These are phyloP conservation scores for Mellivora capensis DNA, from an alignment of 2,113 vertebrate genomes.

Conservation along the genomic window DNA sequence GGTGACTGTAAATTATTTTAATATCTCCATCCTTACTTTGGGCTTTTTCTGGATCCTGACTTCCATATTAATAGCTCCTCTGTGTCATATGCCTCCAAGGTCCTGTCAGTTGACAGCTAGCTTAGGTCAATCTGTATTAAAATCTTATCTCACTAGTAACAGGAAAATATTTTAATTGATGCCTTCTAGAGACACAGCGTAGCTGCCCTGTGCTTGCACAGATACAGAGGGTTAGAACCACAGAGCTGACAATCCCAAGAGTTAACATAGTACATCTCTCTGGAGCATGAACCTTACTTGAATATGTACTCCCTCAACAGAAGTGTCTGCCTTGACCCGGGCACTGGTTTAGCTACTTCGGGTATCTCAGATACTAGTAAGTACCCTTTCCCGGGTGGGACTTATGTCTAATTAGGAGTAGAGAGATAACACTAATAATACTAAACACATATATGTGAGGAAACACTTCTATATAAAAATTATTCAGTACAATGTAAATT, in stretches of 20 bases:
- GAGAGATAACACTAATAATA: neutral
- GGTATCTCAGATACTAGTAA: neutral
- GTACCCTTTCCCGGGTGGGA: neutral
- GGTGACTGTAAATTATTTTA: neutral
- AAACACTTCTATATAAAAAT: neutral
- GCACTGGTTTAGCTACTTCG: neutral
- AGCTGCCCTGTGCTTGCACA: neutral
- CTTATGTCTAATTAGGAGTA: neutral
- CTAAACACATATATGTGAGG: accelerated
- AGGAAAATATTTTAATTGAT: constrained; percentile 31
- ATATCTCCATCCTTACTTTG: neutral
- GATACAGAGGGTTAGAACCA: neutral
- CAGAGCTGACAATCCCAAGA: neutral
- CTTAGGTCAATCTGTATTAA: constrained; percentile 13
- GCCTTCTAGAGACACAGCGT: neutral
- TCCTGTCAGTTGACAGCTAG: neutral
- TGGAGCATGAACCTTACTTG: neutral
- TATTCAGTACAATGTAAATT: neutral
- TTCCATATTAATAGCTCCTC: neutral
- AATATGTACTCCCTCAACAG: neutral
- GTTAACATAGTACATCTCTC: neutral
- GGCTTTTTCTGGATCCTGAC: neutral
- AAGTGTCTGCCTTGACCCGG: neutral
- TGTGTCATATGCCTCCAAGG: neutral
- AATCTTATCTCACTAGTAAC: constrained; percentile 33